Conservation (phyloP, 2,797 vertebrate genomes). For the Syngnathus rostellatus region DNA sequence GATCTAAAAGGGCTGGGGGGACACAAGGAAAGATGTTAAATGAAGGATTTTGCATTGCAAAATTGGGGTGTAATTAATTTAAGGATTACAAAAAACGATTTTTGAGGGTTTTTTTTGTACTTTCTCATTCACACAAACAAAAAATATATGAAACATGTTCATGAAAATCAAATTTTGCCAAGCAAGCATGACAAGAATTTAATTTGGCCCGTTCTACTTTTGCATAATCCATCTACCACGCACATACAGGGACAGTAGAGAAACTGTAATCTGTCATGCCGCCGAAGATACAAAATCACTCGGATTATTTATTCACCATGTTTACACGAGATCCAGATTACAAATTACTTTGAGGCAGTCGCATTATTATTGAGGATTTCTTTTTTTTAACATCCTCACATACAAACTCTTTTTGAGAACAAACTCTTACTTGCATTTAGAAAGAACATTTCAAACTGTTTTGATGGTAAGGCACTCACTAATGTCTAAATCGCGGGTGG, state of each 20-base stretch:
- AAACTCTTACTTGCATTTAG: not conserved
- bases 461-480: not conserved
- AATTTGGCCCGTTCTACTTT: too few relatives aligned
- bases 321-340: constrained; percentile 49
- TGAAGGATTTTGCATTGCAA: constrained; percentile 10
- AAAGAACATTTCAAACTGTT: not conserved
- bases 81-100: too few relatives aligned
- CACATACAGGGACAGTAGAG: too few relatives aligned
- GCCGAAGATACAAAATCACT: constrained; percentile 29
- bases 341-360: constrained; percentile 2
- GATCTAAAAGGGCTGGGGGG: constrained; percentile 25
- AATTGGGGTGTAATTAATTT: not conserved
- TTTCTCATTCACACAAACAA: too few relatives aligned
- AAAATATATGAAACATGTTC: too few relatives aligned
- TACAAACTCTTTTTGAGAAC: not conserved
- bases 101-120: too few relatives aligned
- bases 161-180: too few relatives aligned
- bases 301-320: constrained; percentile 21
- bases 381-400: not conserved
- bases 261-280: not conserved
- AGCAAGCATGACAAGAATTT: too few relatives aligned
- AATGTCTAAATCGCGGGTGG: not conserved
- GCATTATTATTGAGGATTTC: constrained; percentile 34
- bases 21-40: not conserved
- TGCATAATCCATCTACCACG: not conserved